Base-by-base conservation (phyloP, 2,888 invertebrate species). In the Melieria picta region DNA sequence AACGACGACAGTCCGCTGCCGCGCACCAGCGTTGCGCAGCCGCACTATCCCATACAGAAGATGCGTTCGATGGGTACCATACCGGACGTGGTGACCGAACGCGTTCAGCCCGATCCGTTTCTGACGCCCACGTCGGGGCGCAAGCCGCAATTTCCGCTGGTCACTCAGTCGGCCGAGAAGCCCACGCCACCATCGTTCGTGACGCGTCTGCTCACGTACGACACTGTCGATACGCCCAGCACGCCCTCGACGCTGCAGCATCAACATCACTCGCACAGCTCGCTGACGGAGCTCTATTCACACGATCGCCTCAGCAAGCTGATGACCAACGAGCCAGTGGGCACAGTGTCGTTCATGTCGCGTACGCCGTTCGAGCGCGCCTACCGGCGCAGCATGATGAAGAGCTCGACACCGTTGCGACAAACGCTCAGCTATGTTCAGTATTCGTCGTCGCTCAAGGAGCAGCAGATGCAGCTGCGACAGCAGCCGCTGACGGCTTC, bases 31-130 rank as follows among this genome's bases (percentile, higher is more conserved):
- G 60, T 10, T 57, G 16, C 52, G 58, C 64, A 63, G 48, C 48
- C 60, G 52, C 81, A 82, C 61, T 83, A 83, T 79, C 86, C 86
- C 42, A 86, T 86, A 72, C 84, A 85, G 67, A 87, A 87, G 73
- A 87, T 87, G 80, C 85, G 85, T 65, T 87, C 87, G 0, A 80
- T 87, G 77, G 87, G 87, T 74, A 87, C 86, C 50, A 87, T 87
- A 75, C 85, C 86, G 7, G 87, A 87, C 77, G 79, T 86, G 48
- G 79, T 85, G 0, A 82, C 82, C 45, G 87, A 87, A 63, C 85
- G 85, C 50, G 77, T 87, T 10, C 79, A 81, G 62, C 81, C 84
- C 9, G 86, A 86, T 79, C 86, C 87, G 0, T 87, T 87, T 68
- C 79, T 87, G 1, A 87, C 87, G 11, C 87, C 87, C 42, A 83